Base-by-base conservation (phyloP, 37 sponge, comb jelly and placozoan species). In the Spongilla lacustris region DNA sequence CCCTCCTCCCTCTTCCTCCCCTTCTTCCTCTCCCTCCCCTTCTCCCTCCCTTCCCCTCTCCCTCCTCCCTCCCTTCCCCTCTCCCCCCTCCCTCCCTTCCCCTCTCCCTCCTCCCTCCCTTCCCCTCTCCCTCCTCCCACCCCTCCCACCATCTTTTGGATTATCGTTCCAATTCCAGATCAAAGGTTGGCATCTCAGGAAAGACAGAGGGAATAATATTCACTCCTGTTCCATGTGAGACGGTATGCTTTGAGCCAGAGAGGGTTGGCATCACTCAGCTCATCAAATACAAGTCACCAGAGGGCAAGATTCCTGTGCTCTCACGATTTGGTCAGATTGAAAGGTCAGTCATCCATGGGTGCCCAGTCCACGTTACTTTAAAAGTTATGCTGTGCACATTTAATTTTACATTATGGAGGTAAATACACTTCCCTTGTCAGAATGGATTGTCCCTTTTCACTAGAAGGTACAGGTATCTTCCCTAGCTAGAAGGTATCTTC, bases 181-280 rank as follows among this genome's bases (percentile, higher is more conserved):
- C 92, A 34, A 81, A 68, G 73, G 78, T 96, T 21, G 97, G 97
- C 11, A 86, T 94, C 21, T 94, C 96, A 30, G 92, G 90, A 3
- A 91, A 91, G 83, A 79, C 90, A 17, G 84, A 89, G 30, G 97
- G 97, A 10, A 68, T 89, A 19, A 88, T 94, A 17, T 94, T 94
- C 69, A 79, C 85, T 34, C 90, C 88, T 19, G 67, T 96, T 23
- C 92, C 83, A 6, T 80, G 85, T 30, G 85, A 91, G 74, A 72
- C 94, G 36, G 80, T 77, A 68, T 88, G 83, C 90, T 94, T 83
- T 81, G 85, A 86, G 36, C 91, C 94, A n/a, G 97, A 94, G 95
- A 86, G 87, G 67, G 92, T 89, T 29, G 96, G 93, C 22, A 89
- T 86, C 48, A 37, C 74, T 2, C 34, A 84, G 77, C 83, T 91